phyloP scores from a whole-genome alignment of 2,113 vertebrate genomes.

The Hippopotamus amphibius region DNA sequence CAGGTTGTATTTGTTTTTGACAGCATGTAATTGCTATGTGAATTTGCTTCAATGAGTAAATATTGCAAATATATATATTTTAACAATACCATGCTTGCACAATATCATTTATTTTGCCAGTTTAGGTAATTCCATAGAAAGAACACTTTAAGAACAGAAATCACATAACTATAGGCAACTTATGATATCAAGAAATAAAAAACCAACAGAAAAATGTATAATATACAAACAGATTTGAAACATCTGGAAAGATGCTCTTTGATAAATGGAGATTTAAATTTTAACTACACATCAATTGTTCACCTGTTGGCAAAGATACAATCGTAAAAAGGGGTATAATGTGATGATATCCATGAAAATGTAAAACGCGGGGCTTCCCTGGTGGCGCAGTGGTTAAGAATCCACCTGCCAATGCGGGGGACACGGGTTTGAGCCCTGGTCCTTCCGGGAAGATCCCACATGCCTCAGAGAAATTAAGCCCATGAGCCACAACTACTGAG shows the following conservation, averaged over 20 bases:
- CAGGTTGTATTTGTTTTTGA: conserved; percentile 64
- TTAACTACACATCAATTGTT: conserved; percentile 16
- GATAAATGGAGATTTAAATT: background rate
- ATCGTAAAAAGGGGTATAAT: background rate
- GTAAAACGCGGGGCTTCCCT: background rate
- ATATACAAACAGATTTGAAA: conserved; percentile 60
- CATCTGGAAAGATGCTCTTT: background rate
- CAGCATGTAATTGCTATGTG: conserved; percentile 68
- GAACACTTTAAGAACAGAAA: conserved; percentile 59
- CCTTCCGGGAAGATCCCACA: no score
- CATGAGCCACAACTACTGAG: no score
- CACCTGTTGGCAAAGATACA: conserved; percentile 3
- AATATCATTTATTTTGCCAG: conserved; percentile 57
- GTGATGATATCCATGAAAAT: background rate
- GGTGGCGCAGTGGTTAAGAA: no score
- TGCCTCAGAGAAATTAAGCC: no score
- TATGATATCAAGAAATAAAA: conserved; percentile 60
- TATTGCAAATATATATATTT: conserved; percentile 65
- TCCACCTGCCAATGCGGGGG: no score
- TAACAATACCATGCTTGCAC: conserved; percentile 44
- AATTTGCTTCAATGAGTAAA: conserved; percentile 71
- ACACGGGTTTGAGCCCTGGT: no score
- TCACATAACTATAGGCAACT: conserved; percentile 36
- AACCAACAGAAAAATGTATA: background rate
- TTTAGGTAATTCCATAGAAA: conserved; percentile 53